Percentiles rank a stretch among this genome's conserved stretches.
These are phyloP conservation scores for Thereva unica DNA, from an alignment of 2,888 invertebrate species.

Conservation along the genomic window DNA sequence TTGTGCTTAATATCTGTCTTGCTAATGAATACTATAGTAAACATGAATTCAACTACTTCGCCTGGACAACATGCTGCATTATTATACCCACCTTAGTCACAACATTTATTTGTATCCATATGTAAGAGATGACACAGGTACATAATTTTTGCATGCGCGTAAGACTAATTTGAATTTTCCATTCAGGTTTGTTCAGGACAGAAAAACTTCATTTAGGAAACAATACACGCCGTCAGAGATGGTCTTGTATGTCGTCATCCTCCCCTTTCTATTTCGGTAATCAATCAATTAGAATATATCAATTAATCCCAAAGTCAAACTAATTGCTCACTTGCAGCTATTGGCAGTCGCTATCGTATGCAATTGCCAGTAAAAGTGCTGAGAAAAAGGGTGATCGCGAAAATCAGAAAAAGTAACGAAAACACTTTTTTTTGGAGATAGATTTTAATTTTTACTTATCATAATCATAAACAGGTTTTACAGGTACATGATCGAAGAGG, in stretches of 20 bases:
- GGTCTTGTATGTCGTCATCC: slow-evolving; percentile 46
- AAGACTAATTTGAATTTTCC: background rate
- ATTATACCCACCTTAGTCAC: slow-evolving; percentile 49
- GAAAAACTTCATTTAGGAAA: slow-evolving; percentile 44
- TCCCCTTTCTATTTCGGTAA: slow-evolving; percentile 50
- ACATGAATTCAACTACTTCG: slow-evolving; percentile 48
- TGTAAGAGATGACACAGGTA: slow-evolving; percentile 45
- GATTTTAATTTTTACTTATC: background rate
- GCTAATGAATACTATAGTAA: slow-evolving; percentile 48
- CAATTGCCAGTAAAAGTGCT: slow-evolving; percentile 48
- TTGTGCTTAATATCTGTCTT: slow-evolving; percentile 48
- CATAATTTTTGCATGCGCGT: no score
- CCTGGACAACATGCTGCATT: slow-evolving; percentile 50
- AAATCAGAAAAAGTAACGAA: slow-evolving; percentile 46
- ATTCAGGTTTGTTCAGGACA: slow-evolving; percentile 49
- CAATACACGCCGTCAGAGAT: slow-evolving; percentile 43
- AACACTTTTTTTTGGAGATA: background rate
- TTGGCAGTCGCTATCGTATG: slow-evolving; percentile 47
- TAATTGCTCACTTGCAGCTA: slow-evolving; percentile 42
- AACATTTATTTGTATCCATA: slow-evolving; percentile 48
- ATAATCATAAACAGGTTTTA: slow-evolving; percentile 61
- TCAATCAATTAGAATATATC: background rate
- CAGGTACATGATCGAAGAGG: slow-evolving; percentile 75
- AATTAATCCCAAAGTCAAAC: slow-evolving; percentile 8
- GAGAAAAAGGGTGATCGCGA: slow-evolving; percentile 46